These are phyloP conservation scores for Calyptommatus sinebrachiatus DNA, from an alignment of 2,113 vertebrate genomes.

Conservation along the genomic window DNA sequence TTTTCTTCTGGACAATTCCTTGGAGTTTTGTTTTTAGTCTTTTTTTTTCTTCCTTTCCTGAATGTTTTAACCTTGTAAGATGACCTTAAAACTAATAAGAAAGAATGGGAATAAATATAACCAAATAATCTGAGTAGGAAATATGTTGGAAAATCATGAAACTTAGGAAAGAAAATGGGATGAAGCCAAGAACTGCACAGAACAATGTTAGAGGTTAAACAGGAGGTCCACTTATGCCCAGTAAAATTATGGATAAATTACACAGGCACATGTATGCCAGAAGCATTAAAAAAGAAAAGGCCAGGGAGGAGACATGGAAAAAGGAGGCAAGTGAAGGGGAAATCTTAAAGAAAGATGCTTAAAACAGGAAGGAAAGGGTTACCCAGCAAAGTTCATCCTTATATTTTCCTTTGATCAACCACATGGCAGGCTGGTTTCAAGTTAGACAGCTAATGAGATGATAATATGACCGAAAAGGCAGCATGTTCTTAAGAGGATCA, in stretches of 20 bases:
- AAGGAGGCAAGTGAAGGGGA: constrained; percentile 47
- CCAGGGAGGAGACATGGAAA: constrained; percentile 34
- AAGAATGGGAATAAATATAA: no score
- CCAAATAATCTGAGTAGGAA: neutral
- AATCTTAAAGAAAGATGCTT: constrained; percentile 54
- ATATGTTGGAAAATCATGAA: neutral
- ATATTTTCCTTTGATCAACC: constrained; percentile 69
- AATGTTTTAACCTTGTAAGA: no score
- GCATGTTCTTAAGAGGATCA: constrained; percentile 14
- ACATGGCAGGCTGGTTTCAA: constrained; percentile 60
- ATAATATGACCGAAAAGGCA: constrained; percentile 57
- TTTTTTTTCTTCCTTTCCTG: no score
- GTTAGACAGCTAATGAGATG: constrained; percentile 74
- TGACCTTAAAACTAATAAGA: no score
- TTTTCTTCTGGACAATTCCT: no score
- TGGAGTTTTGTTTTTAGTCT: no score
- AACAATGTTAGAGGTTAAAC: neutral
- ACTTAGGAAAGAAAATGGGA: neutral
- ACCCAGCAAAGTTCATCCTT: constrained; percentile 35
- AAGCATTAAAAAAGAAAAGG: constrained; percentile 5
- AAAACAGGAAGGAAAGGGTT: constrained; percentile 34
- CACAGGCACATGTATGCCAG: neutral
- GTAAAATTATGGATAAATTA: neutral
- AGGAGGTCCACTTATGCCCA: neutral
- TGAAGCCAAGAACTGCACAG: constrained; percentile 1